A percentile compares a stretch with the other conserved stretches of the same genome.
Conservation (phyloP, 1,140 invertebrate species). For the Ericerus pela region DNA sequence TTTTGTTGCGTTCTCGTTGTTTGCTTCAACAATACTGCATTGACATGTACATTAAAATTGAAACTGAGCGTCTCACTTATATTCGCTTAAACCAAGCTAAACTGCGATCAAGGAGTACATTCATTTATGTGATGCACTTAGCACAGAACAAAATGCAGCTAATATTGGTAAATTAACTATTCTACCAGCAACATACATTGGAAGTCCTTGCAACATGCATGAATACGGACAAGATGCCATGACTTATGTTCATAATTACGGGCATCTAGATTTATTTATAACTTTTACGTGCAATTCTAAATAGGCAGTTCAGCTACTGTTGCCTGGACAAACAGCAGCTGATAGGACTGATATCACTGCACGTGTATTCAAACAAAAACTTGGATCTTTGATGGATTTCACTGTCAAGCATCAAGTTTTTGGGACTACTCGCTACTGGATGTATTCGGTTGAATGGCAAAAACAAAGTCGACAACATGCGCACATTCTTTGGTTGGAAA, state of each 20-base stretch:
- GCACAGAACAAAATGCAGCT: too few relatives aligned
- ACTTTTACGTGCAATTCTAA: constrained; percentile 35
- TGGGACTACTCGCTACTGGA: constrained; percentile 28
- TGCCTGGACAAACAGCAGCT: constrained; percentile 25
- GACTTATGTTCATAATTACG: constrained; percentile 34
- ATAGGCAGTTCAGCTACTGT: too few relatives aligned
- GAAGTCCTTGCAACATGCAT: constrained; percentile 33
- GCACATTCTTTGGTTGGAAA: constrained; percentile 25
- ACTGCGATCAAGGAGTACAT: constrained; percentile 28
- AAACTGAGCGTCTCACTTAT: constrained; percentile 27
- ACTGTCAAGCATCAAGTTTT: constrained; percentile 20
- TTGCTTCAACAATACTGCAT: too few relatives aligned
- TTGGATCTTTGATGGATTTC: constrained; percentile 5
- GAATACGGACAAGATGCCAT: constrained; percentile 36
- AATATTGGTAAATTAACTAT: too few relatives aligned
- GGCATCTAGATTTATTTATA: constrained; percentile 32
- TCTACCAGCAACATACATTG: constrained; percentile 30
- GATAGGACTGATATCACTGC: constrained; percentile 21
- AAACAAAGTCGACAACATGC: constrained; percentile 31
- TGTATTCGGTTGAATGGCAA: constrained; percentile 38
- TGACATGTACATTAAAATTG: too few relatives aligned
- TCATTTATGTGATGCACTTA: constrained; percentile 22
- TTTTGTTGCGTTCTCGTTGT: too few relatives aligned
- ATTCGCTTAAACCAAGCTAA: constrained; percentile 27
- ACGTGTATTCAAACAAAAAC: constrained; percentile 17